Evolutionary conservation across 2,888 invertebrate species (phyloP).

Genomic region (Eristalis arbustorum): DNA sequence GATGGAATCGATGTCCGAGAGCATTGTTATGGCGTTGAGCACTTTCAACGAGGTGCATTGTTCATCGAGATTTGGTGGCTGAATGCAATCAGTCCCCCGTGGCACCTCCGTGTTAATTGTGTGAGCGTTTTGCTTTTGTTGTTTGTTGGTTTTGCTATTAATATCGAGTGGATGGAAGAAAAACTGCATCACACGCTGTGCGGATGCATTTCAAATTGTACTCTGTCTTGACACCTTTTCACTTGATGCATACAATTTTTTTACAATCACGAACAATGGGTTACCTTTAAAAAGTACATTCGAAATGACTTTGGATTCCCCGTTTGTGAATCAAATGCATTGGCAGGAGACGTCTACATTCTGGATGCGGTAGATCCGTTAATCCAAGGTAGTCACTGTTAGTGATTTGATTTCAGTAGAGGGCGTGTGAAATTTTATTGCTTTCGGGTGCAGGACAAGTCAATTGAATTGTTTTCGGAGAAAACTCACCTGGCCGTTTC

Average conservation of each 20-base stretch:
- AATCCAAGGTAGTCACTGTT: not conserved
- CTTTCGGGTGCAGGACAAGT: slow-evolving; percentile 43
- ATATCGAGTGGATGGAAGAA: slow-evolving; percentile 24
- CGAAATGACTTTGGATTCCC: slow-evolving; percentile 19
- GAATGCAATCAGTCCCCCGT: slow-evolving; percentile 62
- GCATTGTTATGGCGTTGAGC: slow-evolving; percentile 68
- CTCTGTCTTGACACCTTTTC: slow-evolving; percentile 67
- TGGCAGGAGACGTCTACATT: slow-evolving; percentile 60
- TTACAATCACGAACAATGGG: slow-evolving; percentile 49
- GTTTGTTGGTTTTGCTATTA: slow-evolving; percentile 69
- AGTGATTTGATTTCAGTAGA: slow-evolving; percentile 12
- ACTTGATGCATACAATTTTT: slow-evolving; percentile 61
- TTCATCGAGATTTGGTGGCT: slow-evolving; percentile 44
- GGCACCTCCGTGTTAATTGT: slow-evolving; percentile 68
- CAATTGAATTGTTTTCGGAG: slow-evolving; percentile 57
- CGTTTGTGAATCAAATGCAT: slow-evolving; percentile 34
- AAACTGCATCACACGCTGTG: slow-evolving; percentile 49
- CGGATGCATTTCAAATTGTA: slow-evolving; percentile 63
- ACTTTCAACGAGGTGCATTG: slow-evolving; percentile 58
- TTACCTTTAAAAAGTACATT: not conserved
- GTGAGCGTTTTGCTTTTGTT: slow-evolving; percentile 55
- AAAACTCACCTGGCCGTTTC: not conserved
- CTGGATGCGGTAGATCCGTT: slow-evolving; percentile 14
- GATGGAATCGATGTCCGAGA: slow-evolving; percentile 57
- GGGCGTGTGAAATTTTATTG: slow-evolving; percentile 69